phyloP scores from a whole-genome alignment of 2,888 invertebrate genomes.

The Hypomecis punctinalis region DNA sequence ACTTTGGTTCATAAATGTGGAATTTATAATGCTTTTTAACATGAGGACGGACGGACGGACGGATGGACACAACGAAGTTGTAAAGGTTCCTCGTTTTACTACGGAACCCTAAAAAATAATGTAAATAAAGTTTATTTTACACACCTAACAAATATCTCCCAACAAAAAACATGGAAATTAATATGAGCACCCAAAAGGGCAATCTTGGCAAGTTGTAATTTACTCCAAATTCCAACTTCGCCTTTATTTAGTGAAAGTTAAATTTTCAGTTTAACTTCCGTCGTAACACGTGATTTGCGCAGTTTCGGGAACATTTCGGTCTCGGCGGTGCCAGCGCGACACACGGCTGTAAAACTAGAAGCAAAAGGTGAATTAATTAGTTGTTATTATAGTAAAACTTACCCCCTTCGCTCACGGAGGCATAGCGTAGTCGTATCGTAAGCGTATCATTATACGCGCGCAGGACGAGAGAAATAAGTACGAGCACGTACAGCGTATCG shows the following conservation, averaged over 20 bases:
- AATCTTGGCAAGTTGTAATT: conserved; percentile 25
- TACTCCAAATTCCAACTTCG: conserved; percentile 18
- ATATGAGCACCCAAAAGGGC: conserved; percentile 23
- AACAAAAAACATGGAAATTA: conserved; percentile 4
- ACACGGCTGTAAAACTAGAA: background rate
- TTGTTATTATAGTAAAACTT: background rate
- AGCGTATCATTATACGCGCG: no score
- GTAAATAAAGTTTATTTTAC: no score
- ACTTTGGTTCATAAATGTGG: background rate
- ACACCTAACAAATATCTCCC: background rate
- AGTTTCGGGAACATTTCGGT: conserved; percentile 29
- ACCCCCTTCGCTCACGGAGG: no score
- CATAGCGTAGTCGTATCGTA: no score
- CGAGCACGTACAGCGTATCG: no score
- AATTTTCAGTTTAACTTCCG: conserved; percentile 30
- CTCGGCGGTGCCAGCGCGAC: conserved; percentile 11
- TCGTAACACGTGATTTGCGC: conserved; percentile 28
- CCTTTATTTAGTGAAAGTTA: conserved; percentile 29
- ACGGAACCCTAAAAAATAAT: no score
- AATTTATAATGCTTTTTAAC: no score
- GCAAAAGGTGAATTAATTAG: background rate
- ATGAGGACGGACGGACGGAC: no score
- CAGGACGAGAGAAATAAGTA: no score
- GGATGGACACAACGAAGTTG: no score
- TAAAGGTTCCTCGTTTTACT: no score